phyloP scores from a whole-genome alignment of 2,888 invertebrate genomes.

The Hydriomena furcata region DNA sequence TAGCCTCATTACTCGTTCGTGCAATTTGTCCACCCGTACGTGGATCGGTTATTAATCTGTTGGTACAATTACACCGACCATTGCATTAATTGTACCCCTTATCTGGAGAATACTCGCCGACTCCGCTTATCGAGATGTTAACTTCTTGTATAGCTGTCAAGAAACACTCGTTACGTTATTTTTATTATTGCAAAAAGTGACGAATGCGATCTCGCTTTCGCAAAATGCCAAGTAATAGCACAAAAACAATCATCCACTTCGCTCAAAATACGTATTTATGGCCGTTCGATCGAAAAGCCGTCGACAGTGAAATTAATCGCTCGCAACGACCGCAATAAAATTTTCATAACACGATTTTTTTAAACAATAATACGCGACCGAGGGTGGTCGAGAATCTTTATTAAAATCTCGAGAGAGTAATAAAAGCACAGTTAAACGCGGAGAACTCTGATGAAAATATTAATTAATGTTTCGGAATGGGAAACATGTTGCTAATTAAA shows the following conservation, averaged over 20 bases:
- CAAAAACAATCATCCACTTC: slow-evolving; percentile 44
- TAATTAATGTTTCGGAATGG: slow-evolving; percentile 82
- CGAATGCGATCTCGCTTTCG: slow-evolving; percentile 42
- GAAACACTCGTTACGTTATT: slow-evolving; percentile 51
- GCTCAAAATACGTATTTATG: slow-evolving; percentile 50
- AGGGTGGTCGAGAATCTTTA: slow-evolving; percentile 81
- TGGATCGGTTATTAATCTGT: slow-evolving; percentile 74
- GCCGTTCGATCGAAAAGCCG: slow-evolving; percentile 52
- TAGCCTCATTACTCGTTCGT: slow-evolving; percentile 50
- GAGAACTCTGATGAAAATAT: slow-evolving; percentile 82
- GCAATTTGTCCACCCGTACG: slow-evolving; percentile 72
- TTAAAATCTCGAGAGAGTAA: slow-evolving; percentile 80
- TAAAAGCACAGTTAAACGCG: slow-evolving; percentile 82
- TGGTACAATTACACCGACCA: slow-evolving; percentile 65
- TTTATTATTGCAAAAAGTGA: slow-evolving; percentile 59
- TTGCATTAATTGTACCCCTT: slow-evolving; percentile 71
- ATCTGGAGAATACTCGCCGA: slow-evolving; percentile 59
- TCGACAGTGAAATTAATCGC: slow-evolving; percentile 60
- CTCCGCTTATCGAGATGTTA: slow-evolving; percentile 53
- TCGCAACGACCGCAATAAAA: slow-evolving; percentile 62
- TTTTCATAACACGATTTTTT: slow-evolving; percentile 71
- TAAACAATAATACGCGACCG: slow-evolving; percentile 72
- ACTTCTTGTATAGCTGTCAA: slow-evolving; percentile 51
- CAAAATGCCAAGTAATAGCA: slow-evolving; percentile 50
- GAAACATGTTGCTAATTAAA: slow-evolving; percentile 83